A percentile compares a stretch with the other conserved stretches of the same genome.
Conservation (phyloP, 92 coral and sea anemone genomes). For the Porites divaricata region DNA sequence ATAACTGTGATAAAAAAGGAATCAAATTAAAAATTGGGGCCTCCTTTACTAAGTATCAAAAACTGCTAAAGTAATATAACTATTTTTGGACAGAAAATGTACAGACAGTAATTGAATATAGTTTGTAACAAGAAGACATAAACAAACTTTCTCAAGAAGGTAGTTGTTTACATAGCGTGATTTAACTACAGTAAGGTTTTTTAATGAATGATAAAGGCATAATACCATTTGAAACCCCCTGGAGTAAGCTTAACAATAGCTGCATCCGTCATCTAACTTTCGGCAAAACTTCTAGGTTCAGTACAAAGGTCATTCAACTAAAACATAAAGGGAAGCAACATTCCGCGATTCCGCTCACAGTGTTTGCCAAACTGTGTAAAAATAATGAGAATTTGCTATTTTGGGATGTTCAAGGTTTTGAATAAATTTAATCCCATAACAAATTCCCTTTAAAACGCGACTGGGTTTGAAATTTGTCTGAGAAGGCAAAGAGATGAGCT, state of each 20-base stretch:
- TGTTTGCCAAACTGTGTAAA: background rate
- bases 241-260: background rate
- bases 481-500: constrained; percentile 14
- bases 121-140: background rate
- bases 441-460: background rate
- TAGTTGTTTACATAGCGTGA: constrained; percentile 27
- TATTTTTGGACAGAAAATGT: background rate
- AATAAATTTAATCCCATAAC: constrained; percentile 4
- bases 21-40: background rate
- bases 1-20: background rate
- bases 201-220: background rate
- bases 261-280: background rate
- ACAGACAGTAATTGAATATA: background rate
- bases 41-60: background rate
- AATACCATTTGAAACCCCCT: background rate
- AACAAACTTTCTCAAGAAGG: constrained; percentile 16
- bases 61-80: background rate
- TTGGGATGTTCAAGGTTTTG: background rate
- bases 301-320: background rate
- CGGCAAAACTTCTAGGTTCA: background rate
- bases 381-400: background rate
- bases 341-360: background rate
- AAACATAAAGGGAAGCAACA: background rate
- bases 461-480: background rate
- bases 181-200: background rate